Evolutionary conservation across 2,797 vertebrate species (phyloP), one percentile per base, ranked within the genome.

Genomic region (Periparus ater): DNA sequence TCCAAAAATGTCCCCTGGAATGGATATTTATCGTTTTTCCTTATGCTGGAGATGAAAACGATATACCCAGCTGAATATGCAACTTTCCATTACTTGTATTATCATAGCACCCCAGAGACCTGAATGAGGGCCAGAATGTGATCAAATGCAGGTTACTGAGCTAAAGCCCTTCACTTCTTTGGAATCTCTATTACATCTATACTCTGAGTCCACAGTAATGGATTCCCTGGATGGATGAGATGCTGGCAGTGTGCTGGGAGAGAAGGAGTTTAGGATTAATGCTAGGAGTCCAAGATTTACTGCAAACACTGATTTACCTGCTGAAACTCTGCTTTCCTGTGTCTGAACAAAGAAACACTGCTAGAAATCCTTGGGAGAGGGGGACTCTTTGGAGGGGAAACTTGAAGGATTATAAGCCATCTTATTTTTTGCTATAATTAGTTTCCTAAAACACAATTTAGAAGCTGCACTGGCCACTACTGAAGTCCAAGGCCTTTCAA

Each of bases 301-400:
- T 29, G 63, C 23, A n/a, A 60, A 45, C 34, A 48, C 32, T 21
- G 26, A 53, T 57, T 71, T 34, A 57, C 15, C 29, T 54, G 25
- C 63, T 40, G 13, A 10, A 48, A 50, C 11, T 42, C 29, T n/a
- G 13, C 17, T 51, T 76, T 54, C 9, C 38, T 38, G 7, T 30
- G 38, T 2, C 50, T 53, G 42, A 71, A 17, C 27, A 20, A 22
- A 45, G 22, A 25, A 48, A 7, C 27, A 10, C 45, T 51, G 13
- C 45, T 27, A 45, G 27, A 20, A 79, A 2, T 9, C 21, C 58
- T 18, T 23, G 7, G 3, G 19, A 82, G 30, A 62, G 10, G 3
- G 10, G 20, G 4, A 9, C 0, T 0, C 23, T 30, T 12, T 10
- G 4, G 9, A 67, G 8, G 27, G 6, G 8, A 11, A 50, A 47